Percentiles rank a stretch among this genome's conserved stretches.
These are phyloP conservation scores for Limnodromus scolopaceus DNA, from an alignment of 2,797 vertebrate species.

Conservation along the genomic window DNA sequence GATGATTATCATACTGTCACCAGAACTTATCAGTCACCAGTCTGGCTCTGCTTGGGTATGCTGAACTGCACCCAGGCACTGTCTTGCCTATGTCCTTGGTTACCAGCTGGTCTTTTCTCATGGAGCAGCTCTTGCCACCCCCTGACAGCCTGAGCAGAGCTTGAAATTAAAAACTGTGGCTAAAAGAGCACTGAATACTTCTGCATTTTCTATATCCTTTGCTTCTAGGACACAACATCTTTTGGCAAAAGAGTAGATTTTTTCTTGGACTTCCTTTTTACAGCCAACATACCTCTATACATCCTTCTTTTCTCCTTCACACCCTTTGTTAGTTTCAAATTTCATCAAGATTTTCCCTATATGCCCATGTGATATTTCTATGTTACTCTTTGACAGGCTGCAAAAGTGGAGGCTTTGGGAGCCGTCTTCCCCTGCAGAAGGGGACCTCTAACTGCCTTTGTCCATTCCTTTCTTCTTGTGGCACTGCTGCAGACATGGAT, in stretches of 20 bases:
- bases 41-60: neutral
- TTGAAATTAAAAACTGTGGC: neutral
- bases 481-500: neutral
- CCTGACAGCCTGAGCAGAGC: neutral
- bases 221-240: neutral
- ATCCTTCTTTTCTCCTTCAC: neutral
- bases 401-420: neutral
- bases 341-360: neutral
- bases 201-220: neutral
- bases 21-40: neutral
- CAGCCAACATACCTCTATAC: neutral
- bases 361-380: neutral
- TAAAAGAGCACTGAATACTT: neutral
- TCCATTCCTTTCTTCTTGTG: neutral
- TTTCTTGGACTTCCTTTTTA: neutral
- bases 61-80: neutral
- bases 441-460: neutral
- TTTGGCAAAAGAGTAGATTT: neutral
- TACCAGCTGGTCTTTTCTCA: neutral
- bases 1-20: neutral
- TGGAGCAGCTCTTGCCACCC: neutral
- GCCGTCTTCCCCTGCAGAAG: neutral
- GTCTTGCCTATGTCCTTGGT: neutral
- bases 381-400: neutral
- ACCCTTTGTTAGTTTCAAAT: neutral